Evolutionary conservation across 2,888 invertebrate genomes (phyloP).

Genomic region (Pomacea canaliculata): DNA sequence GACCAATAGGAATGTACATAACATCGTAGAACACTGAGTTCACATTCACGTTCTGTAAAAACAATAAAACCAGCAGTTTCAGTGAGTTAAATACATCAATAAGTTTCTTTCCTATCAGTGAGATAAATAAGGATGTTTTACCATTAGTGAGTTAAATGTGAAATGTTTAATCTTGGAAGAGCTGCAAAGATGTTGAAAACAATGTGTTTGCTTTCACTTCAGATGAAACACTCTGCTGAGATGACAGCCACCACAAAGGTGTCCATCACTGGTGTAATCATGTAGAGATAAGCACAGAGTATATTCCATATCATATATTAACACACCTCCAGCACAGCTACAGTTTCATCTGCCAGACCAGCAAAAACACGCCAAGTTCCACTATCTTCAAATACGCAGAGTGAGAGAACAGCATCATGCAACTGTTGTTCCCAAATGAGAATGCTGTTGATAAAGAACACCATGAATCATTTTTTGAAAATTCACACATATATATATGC

Average conservation of each 20-base stretch:
- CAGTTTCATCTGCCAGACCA: conserved; percentile 72
- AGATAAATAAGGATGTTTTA: no score
- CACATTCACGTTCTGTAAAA: conserved; percentile 13
- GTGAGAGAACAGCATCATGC: conserved; percentile 71
- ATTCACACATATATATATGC: neutral
- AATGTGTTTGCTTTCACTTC: no score
- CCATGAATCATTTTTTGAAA: neutral
- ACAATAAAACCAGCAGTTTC: neutral
- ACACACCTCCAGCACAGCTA: conserved; percentile 72
- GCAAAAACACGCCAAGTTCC: conserved; percentile 69
- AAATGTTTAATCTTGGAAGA: no score
- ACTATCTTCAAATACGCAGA: conserved; percentile 66
- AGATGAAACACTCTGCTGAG: no score
- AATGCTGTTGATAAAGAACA: conserved; percentile 44
- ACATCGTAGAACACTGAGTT: conserved; percentile 57
- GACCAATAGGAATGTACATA: conserved; percentile 72
- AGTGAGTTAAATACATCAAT: no score
- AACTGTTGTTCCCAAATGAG: conserved; percentile 71
- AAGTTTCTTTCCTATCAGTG: no score
- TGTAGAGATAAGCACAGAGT: neutral
- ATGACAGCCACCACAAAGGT: no score
- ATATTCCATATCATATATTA: neutral
- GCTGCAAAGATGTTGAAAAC: no score
- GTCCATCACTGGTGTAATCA: no score
- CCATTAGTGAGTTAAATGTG: no score